phyloP scores from a whole-genome alignment of 2,888 invertebrate genomes.

The Neoitamus cyanurus region DNA sequence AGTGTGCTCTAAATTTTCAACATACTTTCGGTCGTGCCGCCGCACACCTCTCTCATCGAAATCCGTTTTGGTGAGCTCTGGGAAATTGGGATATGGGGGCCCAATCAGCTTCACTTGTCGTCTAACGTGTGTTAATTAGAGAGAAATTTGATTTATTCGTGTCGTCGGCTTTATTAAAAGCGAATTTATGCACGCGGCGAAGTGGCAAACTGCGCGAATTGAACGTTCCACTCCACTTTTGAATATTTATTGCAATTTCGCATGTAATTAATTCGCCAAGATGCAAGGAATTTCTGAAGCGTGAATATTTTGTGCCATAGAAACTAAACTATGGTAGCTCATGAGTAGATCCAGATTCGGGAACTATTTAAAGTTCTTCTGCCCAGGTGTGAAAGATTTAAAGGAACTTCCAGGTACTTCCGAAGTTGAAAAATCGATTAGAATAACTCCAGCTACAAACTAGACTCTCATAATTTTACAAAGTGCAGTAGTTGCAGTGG shows the following conservation, averaged over 20 bases:
- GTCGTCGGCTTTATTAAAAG: not conserved
- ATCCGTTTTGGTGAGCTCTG: not conserved
- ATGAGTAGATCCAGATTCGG: not conserved
- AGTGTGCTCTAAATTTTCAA: constrained; percentile 12
- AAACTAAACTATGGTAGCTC: not conserved
- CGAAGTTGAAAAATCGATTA: not conserved
- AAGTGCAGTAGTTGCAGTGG: not conserved
- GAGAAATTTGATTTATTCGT: constrained; percentile 14
- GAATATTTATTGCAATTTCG: not conserved
- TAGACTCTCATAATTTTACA: not conserved
- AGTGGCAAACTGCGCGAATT: not conserved
- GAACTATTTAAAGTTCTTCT: not conserved
- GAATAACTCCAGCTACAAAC: not conserved
- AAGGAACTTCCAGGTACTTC: too few relatives aligned
- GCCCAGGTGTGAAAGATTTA: too few relatives aligned
- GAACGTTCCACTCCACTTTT: not conserved
- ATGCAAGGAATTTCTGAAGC: not conserved
- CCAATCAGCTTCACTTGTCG: constrained; percentile 14
- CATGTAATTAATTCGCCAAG: not conserved
- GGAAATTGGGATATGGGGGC: not conserved
- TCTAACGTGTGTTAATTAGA: constrained; percentile 14
- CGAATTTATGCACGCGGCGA: not conserved
- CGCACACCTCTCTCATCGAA: not conserved
- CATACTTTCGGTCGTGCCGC: constrained; percentile 7
- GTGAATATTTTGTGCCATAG: too few relatives aligned